These are phyloP conservation scores for Poicephalus gulielmi DNA, from an alignment of 2,113 vertebrate species.

Conservation along the genomic window DNA sequence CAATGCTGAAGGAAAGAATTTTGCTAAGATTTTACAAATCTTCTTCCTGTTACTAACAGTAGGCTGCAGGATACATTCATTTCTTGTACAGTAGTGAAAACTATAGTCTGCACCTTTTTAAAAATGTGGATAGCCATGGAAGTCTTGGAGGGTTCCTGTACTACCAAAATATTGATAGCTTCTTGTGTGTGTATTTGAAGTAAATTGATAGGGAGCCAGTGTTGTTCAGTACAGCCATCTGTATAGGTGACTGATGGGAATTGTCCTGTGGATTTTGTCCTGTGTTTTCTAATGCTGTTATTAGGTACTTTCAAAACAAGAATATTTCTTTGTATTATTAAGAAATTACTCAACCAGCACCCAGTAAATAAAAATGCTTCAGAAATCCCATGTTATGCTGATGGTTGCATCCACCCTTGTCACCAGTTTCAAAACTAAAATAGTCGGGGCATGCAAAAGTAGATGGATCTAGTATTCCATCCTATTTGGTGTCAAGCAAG, in stretches of 20 bases:
- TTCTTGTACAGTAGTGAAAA: neutral
- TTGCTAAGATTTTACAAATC: neutral
- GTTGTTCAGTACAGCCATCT: neutral
- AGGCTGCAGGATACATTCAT: neutral
- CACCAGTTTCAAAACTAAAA: neutral
- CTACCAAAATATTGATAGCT: neutral
- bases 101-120: neutral
- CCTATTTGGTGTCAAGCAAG: neutral
- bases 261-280: neutral
- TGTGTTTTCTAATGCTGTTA: neutral
- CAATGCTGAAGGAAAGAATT: neutral
- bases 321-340: neutral
- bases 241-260: neutral
- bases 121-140: neutral
- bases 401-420: neutral
- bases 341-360: neutral
- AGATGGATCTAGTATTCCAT: neutral
- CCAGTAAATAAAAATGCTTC: neutral
- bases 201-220: neutral
- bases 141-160: neutral
- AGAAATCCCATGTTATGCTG: neutral
- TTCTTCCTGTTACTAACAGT: neutral
- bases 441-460: rapidly evolving
- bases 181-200: neutral
- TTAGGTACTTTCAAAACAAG: neutral